phyloP scores from a whole-genome alignment of 2,113 vertebrate species.

The Actenoides hombroni region DNA sequence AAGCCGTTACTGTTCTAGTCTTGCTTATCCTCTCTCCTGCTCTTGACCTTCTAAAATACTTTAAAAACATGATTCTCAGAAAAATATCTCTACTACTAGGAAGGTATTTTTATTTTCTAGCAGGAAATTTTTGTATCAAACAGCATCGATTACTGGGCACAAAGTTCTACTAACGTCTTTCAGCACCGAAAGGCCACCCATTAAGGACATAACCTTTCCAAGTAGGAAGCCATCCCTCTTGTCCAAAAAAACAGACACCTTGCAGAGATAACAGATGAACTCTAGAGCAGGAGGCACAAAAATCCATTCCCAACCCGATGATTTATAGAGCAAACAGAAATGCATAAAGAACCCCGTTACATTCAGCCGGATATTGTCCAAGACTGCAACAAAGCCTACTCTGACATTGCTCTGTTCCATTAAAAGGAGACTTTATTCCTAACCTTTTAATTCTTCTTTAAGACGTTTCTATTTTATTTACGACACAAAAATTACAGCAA shows the following conservation, averaged over 20 bases:
- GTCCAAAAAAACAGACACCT: not conserved
- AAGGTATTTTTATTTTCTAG: not conserved
- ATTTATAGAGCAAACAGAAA: slow-evolving; percentile 27
- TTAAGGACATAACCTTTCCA: slow-evolving; percentile 13
- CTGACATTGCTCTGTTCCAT: not conserved
- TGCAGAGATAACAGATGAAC: slow-evolving; percentile 25
- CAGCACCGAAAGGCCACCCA: not conserved
- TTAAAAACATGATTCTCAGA: not conserved
- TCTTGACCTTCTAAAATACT: not conserved
- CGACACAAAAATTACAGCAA: not conserved
- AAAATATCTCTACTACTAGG: not conserved
- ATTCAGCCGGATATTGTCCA: not conserved
- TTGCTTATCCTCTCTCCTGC: not conserved
- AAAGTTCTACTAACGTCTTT: not conserved
- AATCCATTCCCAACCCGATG: not conserved
- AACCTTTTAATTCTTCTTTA: not conserved
- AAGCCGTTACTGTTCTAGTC: not conserved
- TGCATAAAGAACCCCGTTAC: not conserved
- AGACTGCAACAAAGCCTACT: not conserved
- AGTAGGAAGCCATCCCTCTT: not conserved
- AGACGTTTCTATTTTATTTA: not conserved
- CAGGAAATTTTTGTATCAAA: not conserved
- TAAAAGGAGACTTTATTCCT: not conserved
- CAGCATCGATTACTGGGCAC: not conserved
- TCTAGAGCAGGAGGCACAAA: not conserved